These are phyloP conservation scores for Prosopocoilus inquinatus DNA, from an alignment of 2,888 invertebrate genomes.

Conservation along the genomic window DNA sequence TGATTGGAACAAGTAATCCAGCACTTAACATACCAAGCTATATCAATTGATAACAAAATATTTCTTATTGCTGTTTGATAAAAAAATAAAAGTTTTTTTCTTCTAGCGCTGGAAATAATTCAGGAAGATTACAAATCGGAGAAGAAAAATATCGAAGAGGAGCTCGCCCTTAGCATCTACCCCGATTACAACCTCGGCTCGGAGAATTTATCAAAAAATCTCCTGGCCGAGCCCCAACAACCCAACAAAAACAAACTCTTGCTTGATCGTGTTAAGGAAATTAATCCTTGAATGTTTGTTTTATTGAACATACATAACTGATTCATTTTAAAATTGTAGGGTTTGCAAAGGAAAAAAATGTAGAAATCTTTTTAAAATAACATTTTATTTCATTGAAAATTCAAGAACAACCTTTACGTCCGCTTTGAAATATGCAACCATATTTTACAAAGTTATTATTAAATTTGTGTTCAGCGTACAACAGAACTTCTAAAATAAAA, in stretches of 20 bases:
- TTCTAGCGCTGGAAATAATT: constrained; percentile 66
- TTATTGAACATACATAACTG: no score
- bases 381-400: constrained; percentile 17
- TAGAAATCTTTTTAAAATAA: constrained; percentile 15
- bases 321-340: no score
- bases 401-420: constrained; percentile 12
- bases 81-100: not conserved
- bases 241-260: constrained; percentile 6
- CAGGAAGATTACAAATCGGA: constrained; percentile 62
- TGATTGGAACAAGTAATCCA: no score
- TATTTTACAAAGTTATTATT: constrained; percentile 11
- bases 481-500: not conserved
- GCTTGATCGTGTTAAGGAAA: no score
- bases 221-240: constrained; percentile 32
- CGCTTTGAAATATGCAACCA: not conserved
- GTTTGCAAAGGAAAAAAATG: constrained; percentile 17
- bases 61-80: no score
- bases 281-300: no score
- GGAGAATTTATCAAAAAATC: constrained; percentile 49
- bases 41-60: no score
- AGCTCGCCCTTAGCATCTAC: constrained; percentile 16
- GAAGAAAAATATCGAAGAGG: constrained; percentile 46
- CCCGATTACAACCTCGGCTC: constrained; percentile 50
- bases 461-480: not conserved
- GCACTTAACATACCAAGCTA: no score